A percentile compares a stretch with the other conserved stretches of the same genome.
phyloP scores from a whole-genome alignment of 2,113 vertebrate genomes.

The Arenaria interpres region DNA sequence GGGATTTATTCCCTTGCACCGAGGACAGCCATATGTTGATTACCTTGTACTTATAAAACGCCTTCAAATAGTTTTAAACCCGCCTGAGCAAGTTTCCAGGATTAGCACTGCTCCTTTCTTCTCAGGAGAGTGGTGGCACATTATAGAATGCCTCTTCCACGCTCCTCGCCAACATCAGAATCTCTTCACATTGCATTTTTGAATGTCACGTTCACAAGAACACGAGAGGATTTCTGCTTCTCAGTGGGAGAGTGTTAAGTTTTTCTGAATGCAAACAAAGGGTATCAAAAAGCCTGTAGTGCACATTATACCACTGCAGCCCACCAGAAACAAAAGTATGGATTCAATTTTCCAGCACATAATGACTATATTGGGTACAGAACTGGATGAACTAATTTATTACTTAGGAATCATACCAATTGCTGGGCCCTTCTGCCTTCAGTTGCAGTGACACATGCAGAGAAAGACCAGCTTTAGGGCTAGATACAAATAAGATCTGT shows the following conservation, averaged over 20 bases:
- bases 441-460: neutral
- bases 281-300: neutral
- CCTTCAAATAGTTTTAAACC: neutral
- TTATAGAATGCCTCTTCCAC: neutral
- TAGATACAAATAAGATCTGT: conserved; percentile 2
- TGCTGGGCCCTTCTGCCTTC: conserved; percentile 50
- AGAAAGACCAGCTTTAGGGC: neutral
- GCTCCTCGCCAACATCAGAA: neutral
- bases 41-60: neutral
- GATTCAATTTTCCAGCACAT: conserved; percentile 37
- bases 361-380: conserved; percentile 27
- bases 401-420: conserved; percentile 53
- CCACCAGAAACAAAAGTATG: conserved; percentile 6
- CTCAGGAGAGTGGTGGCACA: neutral
- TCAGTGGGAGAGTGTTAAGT: conserved; percentile 31
- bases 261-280: conserved; percentile 54
- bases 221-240: conserved; percentile 31
- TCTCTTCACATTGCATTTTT: neutral
- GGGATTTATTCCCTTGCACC: neutral
- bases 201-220: conserved; percentile 3
- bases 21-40: neutral
- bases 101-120: neutral
- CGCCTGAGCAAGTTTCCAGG: neutral
- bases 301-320: neutral
- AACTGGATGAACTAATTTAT: conserved; percentile 57